Conservation (phyloP, 2,113 vertebrate species). For the Pontoporia blainvillei region DNA sequence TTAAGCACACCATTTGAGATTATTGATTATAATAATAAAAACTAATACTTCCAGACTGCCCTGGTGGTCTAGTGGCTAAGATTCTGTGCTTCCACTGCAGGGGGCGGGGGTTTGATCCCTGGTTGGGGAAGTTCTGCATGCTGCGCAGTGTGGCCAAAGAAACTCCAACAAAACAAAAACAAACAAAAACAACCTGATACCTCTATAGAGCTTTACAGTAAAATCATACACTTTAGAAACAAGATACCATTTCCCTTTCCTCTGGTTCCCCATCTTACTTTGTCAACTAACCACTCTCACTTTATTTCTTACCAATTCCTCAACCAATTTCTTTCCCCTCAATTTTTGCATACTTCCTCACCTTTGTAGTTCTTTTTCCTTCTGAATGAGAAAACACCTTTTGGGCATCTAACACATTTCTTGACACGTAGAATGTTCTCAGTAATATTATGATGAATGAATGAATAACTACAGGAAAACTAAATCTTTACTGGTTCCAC, state of each 20-base stretch:
- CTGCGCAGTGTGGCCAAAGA: no score
- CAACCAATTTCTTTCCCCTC: neutral
- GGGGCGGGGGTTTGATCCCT: no score
- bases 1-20: neutral
- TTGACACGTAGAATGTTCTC: neutral
- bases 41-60: neutral
- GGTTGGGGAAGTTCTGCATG: no score
- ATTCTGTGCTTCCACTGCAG: no score
- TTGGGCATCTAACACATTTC: neutral
- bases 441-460: neutral
- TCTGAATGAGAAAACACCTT: neutral
- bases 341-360: neutral
- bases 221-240: neutral
- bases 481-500: neutral
- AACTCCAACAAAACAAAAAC: no score
- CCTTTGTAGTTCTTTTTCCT: neutral
- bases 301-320: neutral
- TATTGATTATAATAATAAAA: neutral
- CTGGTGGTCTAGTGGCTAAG: no score
- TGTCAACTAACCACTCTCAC: neutral
- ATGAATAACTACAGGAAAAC: neutral
- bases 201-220: neutral
- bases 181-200: no score
- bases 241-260: neutral
- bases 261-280: neutral